Evolutionary conservation across 2,888 invertebrate species (phyloP).

Genomic region (Halocaridina rubra): DNA sequence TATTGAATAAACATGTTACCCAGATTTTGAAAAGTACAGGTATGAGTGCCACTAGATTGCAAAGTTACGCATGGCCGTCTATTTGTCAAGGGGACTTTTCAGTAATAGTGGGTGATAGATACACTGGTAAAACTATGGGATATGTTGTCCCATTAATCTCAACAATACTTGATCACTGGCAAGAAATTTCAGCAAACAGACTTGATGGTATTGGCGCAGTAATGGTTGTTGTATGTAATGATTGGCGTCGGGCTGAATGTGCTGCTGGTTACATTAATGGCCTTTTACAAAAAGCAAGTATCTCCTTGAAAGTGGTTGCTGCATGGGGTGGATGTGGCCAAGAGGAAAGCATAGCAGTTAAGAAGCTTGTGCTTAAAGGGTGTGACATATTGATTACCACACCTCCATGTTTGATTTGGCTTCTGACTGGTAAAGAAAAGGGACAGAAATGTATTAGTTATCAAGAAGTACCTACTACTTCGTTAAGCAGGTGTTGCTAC

Average conservation of each 20-base stretch:
- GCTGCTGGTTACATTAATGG: conserved; percentile 16
- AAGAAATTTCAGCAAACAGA: conserved; percentile 4
- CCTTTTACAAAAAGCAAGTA: conserved; percentile 7
- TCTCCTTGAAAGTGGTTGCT: conserved; percentile 31
- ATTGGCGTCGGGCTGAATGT: conserved; percentile 42
- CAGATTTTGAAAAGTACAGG: not conserved
- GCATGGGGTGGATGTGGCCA: conserved; percentile 53
- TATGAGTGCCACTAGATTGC: conserved; percentile 71
- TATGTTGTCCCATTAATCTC: conserved; percentile 78
- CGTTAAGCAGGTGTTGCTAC: conserved; percentile 45
- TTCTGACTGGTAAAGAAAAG: conserved; percentile 1
- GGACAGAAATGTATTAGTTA: not conserved
- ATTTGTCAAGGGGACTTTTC: conserved; percentile 76
- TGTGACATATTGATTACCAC: conserved; percentile 59
- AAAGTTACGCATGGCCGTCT: conserved; percentile 79
- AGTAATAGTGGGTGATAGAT: conserved; percentile 74
- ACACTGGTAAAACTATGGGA: conserved; percentile 79
- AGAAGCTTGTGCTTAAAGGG: conserved; percentile 31
- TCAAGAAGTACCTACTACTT: not conserved
- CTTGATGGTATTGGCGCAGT: conserved; percentile 39
- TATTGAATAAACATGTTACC: conserved; percentile 25
- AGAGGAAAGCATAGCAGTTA: conserved; percentile 8
- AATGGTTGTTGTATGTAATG: conserved; percentile 49
- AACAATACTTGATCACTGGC: conserved; percentile 71
- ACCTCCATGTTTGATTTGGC: conserved; percentile 47